Base-by-base conservation (phyloP, 2,113 vertebrate species). In the Elephas maximus region DNA sequence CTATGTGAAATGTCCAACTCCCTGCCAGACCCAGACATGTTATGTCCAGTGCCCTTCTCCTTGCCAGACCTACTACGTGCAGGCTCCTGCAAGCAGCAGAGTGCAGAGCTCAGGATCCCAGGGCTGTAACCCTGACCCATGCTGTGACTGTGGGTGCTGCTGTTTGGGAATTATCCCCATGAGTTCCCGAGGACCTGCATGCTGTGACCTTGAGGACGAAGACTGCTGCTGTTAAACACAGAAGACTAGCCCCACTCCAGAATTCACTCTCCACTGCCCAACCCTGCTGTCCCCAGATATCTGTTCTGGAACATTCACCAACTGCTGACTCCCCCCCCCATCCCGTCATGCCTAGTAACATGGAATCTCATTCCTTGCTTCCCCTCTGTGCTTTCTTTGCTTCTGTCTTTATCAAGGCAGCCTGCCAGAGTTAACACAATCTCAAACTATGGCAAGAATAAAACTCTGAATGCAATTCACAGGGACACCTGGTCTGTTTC, bases 161-260 rank as follows among this genome's bases (percentile, higher is more conserved):
- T 98, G 98, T n/a, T 62, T 98, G 93, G 98, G 98, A 45, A 98
- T 98, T 51, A 97, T 98, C 24, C 98, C 98, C 81, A 98, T 98
- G 97, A 95, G 97, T 24, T 97, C 98, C 48, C 65, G 92, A 37
- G 98, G 98, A 15, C 98, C 98, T 6, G 97, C 91, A 0, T 98
- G 97, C 94, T 98, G 98, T 87, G 37, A 97, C 17, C 0, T 1
- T 0, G 93, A 88, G 0, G 96, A 98, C 18, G 96, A 37, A 2
- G 37, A 98, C 44, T 97, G 97, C 76, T 95, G 95, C 62, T 98
- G 97, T 30, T 98, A 94, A 92, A 81, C 15, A 24, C 63, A 48
- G 18, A 76, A 44, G 11, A 45, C 45, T 21, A 48, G 48, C 10
- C 8, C 62, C 21, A 24, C 30, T 79, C 33, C 45, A 48, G 6